Conservation (phyloP, 2,113 vertebrate genomes). For the Periophthalmus modestus region DNA sequence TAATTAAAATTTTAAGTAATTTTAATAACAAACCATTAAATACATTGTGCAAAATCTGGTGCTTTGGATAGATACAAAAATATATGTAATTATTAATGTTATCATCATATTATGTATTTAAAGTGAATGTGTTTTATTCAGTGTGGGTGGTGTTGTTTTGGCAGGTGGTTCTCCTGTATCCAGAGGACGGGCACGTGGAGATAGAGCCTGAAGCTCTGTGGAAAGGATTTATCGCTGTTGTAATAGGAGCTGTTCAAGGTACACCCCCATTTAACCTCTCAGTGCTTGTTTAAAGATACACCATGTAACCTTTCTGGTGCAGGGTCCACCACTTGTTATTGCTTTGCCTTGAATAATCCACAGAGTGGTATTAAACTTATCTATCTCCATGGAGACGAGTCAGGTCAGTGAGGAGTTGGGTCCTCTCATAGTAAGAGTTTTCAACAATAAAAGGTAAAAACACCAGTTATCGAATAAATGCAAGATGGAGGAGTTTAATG, state of each 20-base stretch:
- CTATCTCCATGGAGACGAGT: neutral
- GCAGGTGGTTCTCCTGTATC: conserved; percentile 84
- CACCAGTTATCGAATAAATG: no score
- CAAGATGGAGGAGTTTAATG: no score
- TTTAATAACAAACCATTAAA: no score
- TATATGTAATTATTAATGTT: no score
- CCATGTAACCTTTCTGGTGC: neutral
- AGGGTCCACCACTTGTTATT: neutral
- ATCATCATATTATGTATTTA: neutral
- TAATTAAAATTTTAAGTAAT: no score
- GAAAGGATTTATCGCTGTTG: conserved; percentile 83
- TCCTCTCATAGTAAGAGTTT: no score
- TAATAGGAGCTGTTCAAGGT: conserved; percentile 91
- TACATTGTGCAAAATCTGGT: no score
- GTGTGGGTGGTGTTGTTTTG: neutral
- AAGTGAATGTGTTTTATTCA: neutral
- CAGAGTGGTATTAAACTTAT: neutral
- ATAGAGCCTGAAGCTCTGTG: conserved; percentile 90
- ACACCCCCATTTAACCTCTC: conserved; percentile 11
- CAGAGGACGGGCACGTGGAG: conserved; percentile 86
- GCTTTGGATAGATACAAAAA: no score
- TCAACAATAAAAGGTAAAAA: no score
- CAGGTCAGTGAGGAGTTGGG: no score
- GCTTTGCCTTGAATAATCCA: neutral
- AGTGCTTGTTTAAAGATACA: neutral